Percentiles rank a stretch among this genome's conserved stretches.
phyloP scores from a whole-genome alignment of 1,140 invertebrate species.

The Diplogasteroides magnus region DNA sequence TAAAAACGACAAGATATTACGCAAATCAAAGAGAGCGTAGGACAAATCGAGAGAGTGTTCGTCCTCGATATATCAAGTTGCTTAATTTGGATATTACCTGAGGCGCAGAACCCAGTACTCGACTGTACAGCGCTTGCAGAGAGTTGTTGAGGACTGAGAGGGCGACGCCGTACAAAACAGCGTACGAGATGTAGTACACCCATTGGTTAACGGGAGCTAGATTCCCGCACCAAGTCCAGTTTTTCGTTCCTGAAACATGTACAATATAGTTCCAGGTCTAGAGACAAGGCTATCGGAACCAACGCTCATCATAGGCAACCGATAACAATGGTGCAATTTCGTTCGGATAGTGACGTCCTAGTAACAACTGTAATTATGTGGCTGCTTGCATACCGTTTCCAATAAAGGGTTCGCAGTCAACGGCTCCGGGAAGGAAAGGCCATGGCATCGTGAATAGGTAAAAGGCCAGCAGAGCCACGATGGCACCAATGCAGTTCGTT shows the following conservation, averaged over 20 bases:
- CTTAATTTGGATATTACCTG: slow-evolving; percentile 12
- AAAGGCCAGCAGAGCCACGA: slow-evolving; percentile 33
- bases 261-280: not conserved
- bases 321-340: not conserved
- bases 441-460: slow-evolving; percentile 40
- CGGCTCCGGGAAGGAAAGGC: slow-evolving; percentile 34
- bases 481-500: slow-evolving; percentile 35
- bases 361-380: slow-evolving; percentile 3
- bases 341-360: slow-evolving; percentile 1
- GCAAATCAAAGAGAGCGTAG: not conserved
- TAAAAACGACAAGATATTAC: not conserved
- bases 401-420: slow-evolving; percentile 15
- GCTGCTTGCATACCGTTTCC: slow-evolving; percentile 12
- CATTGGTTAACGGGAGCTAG: slow-evolving; percentile 37
- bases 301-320: too few relatives aligned
- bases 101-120: slow-evolving; percentile 34
- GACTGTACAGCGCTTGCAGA: slow-evolving; percentile 39
- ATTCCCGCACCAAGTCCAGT: slow-evolving; percentile 34
- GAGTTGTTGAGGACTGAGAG: slow-evolving; percentile 41
- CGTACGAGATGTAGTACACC: slow-evolving; percentile 37
- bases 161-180: slow-evolving; percentile 34
- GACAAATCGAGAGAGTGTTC: not conserved
- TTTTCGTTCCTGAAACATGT: slow-evolving; percentile 2
- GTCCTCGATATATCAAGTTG: not conserved
- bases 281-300: not conserved